Evolutionary conservation across 2,113 vertebrate genomes (phyloP), one percentile per base, ranked within the genome.

Genomic region (Crotophaga sulcirostris): DNA sequence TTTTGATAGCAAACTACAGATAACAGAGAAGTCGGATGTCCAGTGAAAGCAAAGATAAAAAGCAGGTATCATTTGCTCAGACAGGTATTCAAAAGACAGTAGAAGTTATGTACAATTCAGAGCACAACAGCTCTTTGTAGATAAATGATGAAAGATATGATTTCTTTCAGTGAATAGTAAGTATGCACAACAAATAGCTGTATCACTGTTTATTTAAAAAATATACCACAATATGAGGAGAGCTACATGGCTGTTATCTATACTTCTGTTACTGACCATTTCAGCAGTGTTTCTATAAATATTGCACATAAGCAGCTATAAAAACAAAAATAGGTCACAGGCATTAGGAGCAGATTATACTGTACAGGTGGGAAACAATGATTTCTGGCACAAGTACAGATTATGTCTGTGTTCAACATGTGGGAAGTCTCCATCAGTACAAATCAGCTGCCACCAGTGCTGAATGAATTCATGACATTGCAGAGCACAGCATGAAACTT

Each of bases 361-460:
- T 33, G n/a, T 72, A 90, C 80, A 94, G 96, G 96, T 96, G 60
- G 94, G 68, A 96, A 97, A 81, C 56, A 81, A 80, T 26, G 40
- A 87, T 75, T 94, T 82, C 92, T 89, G 54, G 62, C 52, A 81
- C 79, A 89, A 87, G 62, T 38, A 72, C n/a, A 94, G 81, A 84
- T 90, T 62, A 63, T 29, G 44, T 18, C 33, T 51, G 8, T 47
- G 55, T 89, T 75, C 64, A 84, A 82, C 64, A 90, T 4, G 56
- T 77, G 90, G 73, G 72, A 92, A 78, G 42, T 60, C 73, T 90
- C 76, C 80, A 58, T 44, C 90, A 69, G 52, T 24, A 84, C n/a
- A 72, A 68, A 93, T 89, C 82, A 75, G 44, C 68, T 90, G 76
- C 56, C 72, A 75, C 11, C 33, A 81, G 63, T 5, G 34, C 60